Evolutionary conservation across 2,888 invertebrate species (phyloP), one percentile per base, ranked within the genome.

Genomic region (Teinopalpus imperialis): DNA sequence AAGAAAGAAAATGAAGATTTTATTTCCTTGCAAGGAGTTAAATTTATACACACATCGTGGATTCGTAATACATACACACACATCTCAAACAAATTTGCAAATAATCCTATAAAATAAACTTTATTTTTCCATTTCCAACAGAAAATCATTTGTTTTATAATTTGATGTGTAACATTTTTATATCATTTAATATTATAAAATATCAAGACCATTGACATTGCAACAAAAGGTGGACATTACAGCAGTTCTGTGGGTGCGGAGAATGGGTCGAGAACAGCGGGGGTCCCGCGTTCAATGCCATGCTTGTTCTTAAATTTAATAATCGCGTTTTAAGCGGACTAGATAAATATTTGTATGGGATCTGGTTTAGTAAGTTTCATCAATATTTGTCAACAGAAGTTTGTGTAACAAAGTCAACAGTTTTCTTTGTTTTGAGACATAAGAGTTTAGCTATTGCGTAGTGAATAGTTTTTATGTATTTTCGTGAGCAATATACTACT

Each of bases 231-330:
- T 61, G 57, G 61, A 59, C 59, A 59, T 42, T 32, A 26, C 5
- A 32, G 42, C 18, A n/a, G 12, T 71, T 68, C 61, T 66, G 79
- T 72, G 75, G 72, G 63, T 63, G 62, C 63, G 43, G 57, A 63
- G 70, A 69, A 67, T 65, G 66, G 58, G 23, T 51, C 56, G 46
- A 43, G 37, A 66, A 34, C 79, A 50, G 70, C 76, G 59, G 80
- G 82, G 75, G 69, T 63, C 64, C 66, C 41, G 52, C 59, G 63
- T 57, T 69, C 65, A 63, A 54, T 56, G 61, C 54, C 63, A 64
- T 64, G 63, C 69, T 60, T 57, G 50, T 65, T 63, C 60, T 68
- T 75, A 75, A 75, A 76, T 80, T 81, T 73, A 81, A 79, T 81
- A 80, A 81, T 78, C 77, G 72, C 70, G 55, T 67, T 70, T 64